Evolutionary conservation across 2,888 invertebrate genomes (phyloP).

Genomic region (Silvanus unidentatus): DNA sequence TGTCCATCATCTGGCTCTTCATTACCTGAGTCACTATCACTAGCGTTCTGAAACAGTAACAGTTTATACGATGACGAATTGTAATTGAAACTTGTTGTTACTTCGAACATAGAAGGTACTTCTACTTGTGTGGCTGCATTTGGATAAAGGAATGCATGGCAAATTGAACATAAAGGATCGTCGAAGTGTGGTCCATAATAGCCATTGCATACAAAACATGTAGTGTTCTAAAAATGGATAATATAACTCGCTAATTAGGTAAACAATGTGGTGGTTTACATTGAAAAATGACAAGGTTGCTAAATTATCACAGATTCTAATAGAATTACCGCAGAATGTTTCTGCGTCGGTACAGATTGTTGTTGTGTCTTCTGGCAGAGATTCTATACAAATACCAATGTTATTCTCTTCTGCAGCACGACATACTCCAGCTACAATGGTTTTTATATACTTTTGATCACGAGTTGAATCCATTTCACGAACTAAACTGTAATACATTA

Average conservation of each 20-base stretch:
- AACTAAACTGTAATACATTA: too few relatives aligned
- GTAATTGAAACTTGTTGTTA: background rate
- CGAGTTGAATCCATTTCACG: too few relatives aligned
- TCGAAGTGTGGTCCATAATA: constrained; percentile 8
- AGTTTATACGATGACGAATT: background rate
- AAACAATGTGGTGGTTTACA: too few relatives aligned
- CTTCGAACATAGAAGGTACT: constrained; percentile 4
- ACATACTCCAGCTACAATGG: constrained; percentile 6
- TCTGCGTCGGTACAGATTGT: constrained; percentile 1
- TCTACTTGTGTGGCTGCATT: background rate
- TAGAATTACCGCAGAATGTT: too few relatives aligned
- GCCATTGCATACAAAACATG: constrained; percentile 7
- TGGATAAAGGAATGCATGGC: constrained; percentile 7
- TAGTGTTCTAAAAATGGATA: background rate
- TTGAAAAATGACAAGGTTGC: too few relatives aligned
- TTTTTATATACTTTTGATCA: constrained; percentile 6
- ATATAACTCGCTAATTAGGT: too few relatives aligned
- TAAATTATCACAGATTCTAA: too few relatives aligned
- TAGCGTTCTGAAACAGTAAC: constrained; percentile 9
- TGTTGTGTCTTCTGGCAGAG: constrained; percentile 5
- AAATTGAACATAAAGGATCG: constrained; percentile 6
- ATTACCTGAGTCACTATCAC: constrained; percentile 73
- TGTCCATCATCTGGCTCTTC: constrained; percentile 72
- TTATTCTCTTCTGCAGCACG: constrained; percentile 7
- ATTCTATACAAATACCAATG: constrained; percentile 1